Evolutionary conservation across 2,888 invertebrate species (phyloP), one percentile per base, ranked within the genome.

Genomic region (Lepetodrilus schrolli): DNA sequence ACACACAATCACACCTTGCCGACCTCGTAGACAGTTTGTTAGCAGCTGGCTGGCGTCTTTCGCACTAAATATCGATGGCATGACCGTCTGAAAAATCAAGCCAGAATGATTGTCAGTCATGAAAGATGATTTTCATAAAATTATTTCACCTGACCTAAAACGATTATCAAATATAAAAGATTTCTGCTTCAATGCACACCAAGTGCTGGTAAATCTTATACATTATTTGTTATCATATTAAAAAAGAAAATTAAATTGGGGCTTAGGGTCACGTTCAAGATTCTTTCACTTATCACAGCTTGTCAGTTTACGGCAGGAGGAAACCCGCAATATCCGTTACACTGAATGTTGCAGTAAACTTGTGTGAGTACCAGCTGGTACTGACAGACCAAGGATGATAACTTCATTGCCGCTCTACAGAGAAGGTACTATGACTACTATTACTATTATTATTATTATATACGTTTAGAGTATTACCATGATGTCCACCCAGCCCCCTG

Each of bases 401-500:
- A n/a, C n/a, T n/a, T n/a, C n/a, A n/a, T n/a, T n/a, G n/a, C n/a
- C n/a, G n/a, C n/a, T n/a, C n/a, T n/a, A n/a, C n/a, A n/a, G n/a
- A n/a, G n/a, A n/a, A n/a, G n/a, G 17, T 47, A 47, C 13, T 7
- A n/a, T 2, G 2, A 47, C n/a, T 47, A 17, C 47, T 47, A n/a
- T 2, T 47, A 47, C 17, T 47, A 7, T 47, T 17, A 47, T n/a
- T 4, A 47, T n/a, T n/a, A n/a, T n/a, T n/a, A n/a, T n/a, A n/a
- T n/a, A n/a, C n/a, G n/a, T n/a, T n/a, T n/a, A n/a, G n/a, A n/a
- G n/a, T n/a, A n/a, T 78, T 76, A 90, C 90, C 85, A 83, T 86
- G 30, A 97, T 92, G 91, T 98, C 97, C 13, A 96, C 92, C 91
- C 94, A 96, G 68, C 94, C 94, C 83, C 94, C 94, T n/a, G 94